phyloP scores from a whole-genome alignment of 2,888 invertebrate genomes.

The Galerucella pusilla region DNA sequence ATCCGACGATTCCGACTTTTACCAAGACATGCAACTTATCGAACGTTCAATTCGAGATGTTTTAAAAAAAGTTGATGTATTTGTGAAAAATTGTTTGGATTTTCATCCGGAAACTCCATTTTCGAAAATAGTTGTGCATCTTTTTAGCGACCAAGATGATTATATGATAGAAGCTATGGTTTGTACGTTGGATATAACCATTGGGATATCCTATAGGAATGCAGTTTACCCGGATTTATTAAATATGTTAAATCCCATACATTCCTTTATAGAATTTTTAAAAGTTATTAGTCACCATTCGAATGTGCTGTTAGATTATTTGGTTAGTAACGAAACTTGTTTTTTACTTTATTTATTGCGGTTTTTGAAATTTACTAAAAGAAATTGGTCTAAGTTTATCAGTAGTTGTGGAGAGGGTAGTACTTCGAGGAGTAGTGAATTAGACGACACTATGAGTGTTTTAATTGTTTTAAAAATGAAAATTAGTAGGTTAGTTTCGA shows the following conservation, averaged over 20 bases:
- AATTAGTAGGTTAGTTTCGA: constrained; percentile 84
- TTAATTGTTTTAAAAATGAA: constrained; percentile 82
- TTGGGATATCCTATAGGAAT: constrained; percentile 85
- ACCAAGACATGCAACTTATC: constrained; percentile 89
- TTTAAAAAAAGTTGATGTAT: constrained; percentile 81
- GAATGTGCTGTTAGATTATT: constrained; percentile 83
- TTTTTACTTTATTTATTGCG: constrained; percentile 86
- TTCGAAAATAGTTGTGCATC: constrained; percentile 87
- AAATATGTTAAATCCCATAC: constrained; percentile 84
- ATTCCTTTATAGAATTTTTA: constrained; percentile 88
- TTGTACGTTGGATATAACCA: constrained; percentile 88
- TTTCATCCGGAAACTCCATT: constrained; percentile 90
- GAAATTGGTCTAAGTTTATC: constrained; percentile 87
- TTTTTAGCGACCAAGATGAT: constrained; percentile 92
- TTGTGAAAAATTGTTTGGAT: constrained; percentile 82
- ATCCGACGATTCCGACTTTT: constrained; percentile 86
- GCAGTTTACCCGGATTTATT: constrained; percentile 84
- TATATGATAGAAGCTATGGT: constrained; percentile 93
- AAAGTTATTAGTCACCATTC: constrained; percentile 85
- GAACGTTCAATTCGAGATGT: constrained; percentile 88
- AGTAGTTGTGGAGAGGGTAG: constrained; percentile 75
- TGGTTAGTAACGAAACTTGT: constrained; percentile 92
- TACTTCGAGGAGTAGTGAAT: constrained; percentile 66
- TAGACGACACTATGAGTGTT: constrained; percentile 87
- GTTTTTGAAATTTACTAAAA: constrained; percentile 84